Conservation (phyloP, 2,888 invertebrate species). For the Harpalus rubripes region DNA sequence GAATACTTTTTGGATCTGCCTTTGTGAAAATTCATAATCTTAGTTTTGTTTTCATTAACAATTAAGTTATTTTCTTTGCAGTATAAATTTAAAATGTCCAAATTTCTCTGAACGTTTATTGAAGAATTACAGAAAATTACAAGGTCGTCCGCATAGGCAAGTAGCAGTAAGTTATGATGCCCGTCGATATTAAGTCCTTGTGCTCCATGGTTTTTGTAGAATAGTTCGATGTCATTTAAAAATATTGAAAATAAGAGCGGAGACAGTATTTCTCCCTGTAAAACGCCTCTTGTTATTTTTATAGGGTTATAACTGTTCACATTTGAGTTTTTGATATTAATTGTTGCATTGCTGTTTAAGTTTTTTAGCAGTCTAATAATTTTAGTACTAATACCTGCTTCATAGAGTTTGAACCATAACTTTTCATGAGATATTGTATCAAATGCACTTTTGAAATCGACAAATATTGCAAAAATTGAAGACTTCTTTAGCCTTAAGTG, state of each 20-base stretch:
- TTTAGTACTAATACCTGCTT: background rate
- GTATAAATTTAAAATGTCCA: too few species aligned
- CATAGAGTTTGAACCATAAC: background rate
- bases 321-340: too few species aligned
- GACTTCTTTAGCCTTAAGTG: background rate
- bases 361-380: background rate
- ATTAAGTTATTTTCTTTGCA: too few species aligned
- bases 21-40: too few species aligned
- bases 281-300: background rate
- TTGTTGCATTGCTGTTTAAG: background rate
- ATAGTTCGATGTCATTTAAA: background rate
- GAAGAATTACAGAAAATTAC: background rate
- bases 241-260: background rate
- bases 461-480: background rate
- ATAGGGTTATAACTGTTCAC: background rate
- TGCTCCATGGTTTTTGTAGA: background rate
- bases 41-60: too few species aligned
- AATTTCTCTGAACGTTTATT: too few species aligned
- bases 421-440: background rate
- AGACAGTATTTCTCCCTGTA: background rate
- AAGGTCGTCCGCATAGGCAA: background rate
- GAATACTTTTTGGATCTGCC: too few species aligned
- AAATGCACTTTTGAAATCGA: background rate
- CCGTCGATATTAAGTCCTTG: background rate
- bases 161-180: background rate